Conservation (phyloP, 2,888 invertebrate species). For the Boloria selene region DNA sequence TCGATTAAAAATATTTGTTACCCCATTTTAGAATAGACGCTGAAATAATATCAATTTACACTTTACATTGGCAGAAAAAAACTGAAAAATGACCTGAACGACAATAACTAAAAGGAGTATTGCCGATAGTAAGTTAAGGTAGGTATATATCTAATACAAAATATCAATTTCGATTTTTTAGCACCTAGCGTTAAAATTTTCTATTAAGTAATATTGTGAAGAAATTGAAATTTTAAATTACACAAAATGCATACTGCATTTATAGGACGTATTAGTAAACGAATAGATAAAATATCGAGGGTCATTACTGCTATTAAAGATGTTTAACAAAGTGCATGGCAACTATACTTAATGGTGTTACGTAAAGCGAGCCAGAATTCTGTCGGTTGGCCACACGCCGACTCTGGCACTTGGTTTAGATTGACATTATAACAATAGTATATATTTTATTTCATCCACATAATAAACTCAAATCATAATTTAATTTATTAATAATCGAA, state of each 20-base stretch:
- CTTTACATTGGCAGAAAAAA: too few species aligned
- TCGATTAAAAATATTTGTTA: too few species aligned
- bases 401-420: conserved; percentile 35
- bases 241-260: too few species aligned
- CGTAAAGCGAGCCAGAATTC: conserved; percentile 41
- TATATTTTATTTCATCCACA: conserved; percentile 23
- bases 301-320: conserved; percentile 38
- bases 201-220: too few species aligned
- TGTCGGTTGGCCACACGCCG: conserved; percentile 43
- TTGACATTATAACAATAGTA: conserved; percentile 24
- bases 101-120: too few species aligned
- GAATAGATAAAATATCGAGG: conserved; percentile 24
- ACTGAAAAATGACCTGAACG: too few species aligned
- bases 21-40: too few species aligned
- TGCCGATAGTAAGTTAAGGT: too few species aligned
- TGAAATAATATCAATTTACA: too few species aligned
- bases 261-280: neutral
- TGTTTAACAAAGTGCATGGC: conserved; percentile 43
- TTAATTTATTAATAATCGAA: too few species aligned
- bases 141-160: too few species aligned
- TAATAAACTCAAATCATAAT: conserved; percentile 18
- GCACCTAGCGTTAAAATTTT: neutral
- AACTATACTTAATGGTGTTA: conserved; percentile 44
- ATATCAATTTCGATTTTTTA: conserved; percentile 2
- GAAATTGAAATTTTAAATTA: too few species aligned